Evolutionary conservation across 2,113 vertebrate genomes (phyloP).

Genomic region (Amazona guildingii): DNA sequence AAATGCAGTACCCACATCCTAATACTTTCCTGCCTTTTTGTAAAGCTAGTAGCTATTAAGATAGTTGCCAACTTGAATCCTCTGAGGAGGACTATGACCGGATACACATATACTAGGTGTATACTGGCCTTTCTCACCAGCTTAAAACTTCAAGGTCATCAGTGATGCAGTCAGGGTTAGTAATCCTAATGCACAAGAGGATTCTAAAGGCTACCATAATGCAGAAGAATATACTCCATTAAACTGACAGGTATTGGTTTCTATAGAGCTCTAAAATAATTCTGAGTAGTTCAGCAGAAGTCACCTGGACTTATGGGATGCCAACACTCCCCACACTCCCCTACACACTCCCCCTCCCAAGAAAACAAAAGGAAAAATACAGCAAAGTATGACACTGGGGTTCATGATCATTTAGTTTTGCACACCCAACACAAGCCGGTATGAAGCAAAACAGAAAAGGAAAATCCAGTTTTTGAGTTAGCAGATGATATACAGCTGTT

Average conservation of each 20-base stretch:
- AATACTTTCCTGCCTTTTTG: neutral
- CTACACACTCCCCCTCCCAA: neutral
- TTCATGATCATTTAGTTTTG: neutral
- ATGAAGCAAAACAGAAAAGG: neutral
- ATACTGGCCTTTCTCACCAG: neutral
- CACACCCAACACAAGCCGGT: neutral
- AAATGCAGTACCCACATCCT: neutral
- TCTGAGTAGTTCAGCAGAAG: neutral
- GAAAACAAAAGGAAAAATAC: neutral
- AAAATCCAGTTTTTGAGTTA: neutral
- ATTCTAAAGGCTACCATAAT: neutral
- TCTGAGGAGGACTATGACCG: neutral
- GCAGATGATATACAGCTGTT: neutral
- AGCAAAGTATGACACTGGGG: fast-evolving
- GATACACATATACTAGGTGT: neutral
- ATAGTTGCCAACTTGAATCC: neutral
- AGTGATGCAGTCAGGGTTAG: neutral
- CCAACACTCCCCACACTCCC: neutral
- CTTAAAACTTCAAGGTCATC: neutral
- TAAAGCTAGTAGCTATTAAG: neutral
- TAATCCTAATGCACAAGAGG: neutral
- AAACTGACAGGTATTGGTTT: neutral
- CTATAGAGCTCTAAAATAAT: neutral
- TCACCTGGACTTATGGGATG: neutral
- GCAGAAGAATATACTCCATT: neutral